Base-by-base conservation (phyloP, 2,797 vertebrate species). In the Pipistrellus pygmaeus region DNA sequence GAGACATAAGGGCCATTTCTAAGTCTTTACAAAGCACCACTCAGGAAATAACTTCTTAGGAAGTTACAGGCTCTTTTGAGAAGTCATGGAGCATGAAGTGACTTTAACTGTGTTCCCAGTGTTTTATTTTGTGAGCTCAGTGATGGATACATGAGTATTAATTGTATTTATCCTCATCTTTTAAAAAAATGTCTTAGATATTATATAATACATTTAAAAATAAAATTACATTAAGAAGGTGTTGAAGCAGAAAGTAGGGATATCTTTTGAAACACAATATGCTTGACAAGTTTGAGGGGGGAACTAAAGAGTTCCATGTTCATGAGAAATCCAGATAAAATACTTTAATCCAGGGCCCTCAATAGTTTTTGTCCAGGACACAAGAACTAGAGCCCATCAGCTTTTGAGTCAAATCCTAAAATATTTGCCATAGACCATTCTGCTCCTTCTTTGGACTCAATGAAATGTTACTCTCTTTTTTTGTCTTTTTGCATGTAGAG, bases 61-160 rank as follows among this genome's bases (percentile, higher is more conserved):
- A 83, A 92, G 23, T 57, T 69, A 75, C 2, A 57, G 20, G 6
- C 21, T 85, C 64, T 68, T 1, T 48, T 25, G 55, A 83, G 75
- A 60, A 73, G 60, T 1, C 17, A 30, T 2, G 14, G 72, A 60
- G 5, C 64, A 35, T 14, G 20, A 64, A 66, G 4, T 44, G 41
- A 44, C 44, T 60, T 66, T 87, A 85, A 91, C 51, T 75, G 23
- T 41, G 11, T 53, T 62, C 60, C 21, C 38, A 78, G 9, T 20
- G 21, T 93, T 83, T 83, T 60, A 48, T 81, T 80, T 97, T 38
- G 87, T 72, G 77, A 93, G 55, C 46, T 53, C n/a, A 81, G 46
- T n/a, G 20, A 14, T 44, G n/a, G 17, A 46, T 44, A 53, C 5
- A 18, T 23, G 72, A 23, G 7, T 68, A 77, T 69, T 35, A 57